A percentile compares a stretch with the other conserved stretches of the same genome.
Conservation (phyloP, 2,888 invertebrate species). For the Ditylenchus weischeri region DNA sequence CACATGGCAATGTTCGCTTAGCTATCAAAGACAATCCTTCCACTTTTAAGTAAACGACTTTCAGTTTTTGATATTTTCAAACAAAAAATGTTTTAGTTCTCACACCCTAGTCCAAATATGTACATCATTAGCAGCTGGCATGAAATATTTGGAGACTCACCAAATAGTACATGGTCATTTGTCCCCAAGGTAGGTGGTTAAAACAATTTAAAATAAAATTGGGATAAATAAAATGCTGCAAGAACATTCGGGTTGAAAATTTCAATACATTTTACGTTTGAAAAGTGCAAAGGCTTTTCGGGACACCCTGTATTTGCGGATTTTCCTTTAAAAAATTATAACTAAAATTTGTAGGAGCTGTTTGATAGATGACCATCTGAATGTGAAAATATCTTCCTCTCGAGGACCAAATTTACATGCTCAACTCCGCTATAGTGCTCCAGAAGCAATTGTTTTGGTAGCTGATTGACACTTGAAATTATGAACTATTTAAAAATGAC, state of each 20-base stretch:
- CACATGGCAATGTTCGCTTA: conserved; percentile 11
- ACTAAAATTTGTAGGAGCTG: conserved; percentile 26
- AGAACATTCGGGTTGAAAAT: too few species aligned
- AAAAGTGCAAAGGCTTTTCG: too few species aligned
- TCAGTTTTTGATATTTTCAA: not conserved
- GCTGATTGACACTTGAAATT: conserved; percentile 2
- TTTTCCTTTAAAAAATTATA: too few species aligned
- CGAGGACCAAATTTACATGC: conserved; percentile 50
- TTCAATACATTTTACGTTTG: too few species aligned
- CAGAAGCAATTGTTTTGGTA: conserved; percentile 50
- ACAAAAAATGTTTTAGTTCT: conserved; percentile 14
- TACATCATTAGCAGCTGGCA: conserved; percentile 40
- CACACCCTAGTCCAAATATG: conserved; percentile 24
- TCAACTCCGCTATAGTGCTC: conserved; percentile 50
- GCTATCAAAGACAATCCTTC: not conserved
- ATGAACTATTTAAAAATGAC: not conserved
- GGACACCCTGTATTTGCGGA: too few species aligned
- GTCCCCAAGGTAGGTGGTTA: conserved; percentile 28
- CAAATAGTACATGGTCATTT: conserved; percentile 50
- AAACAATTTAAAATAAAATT: too few species aligned
- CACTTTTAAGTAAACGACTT: not conserved
- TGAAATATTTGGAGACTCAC: conserved; percentile 43
- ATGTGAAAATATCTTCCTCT: conserved; percentile 35
- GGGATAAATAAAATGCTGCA: too few species aligned
- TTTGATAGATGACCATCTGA: conserved; percentile 32